Conservation (phyloP, 2,113 vertebrate genomes). For the Polyodon spathula region DNA sequence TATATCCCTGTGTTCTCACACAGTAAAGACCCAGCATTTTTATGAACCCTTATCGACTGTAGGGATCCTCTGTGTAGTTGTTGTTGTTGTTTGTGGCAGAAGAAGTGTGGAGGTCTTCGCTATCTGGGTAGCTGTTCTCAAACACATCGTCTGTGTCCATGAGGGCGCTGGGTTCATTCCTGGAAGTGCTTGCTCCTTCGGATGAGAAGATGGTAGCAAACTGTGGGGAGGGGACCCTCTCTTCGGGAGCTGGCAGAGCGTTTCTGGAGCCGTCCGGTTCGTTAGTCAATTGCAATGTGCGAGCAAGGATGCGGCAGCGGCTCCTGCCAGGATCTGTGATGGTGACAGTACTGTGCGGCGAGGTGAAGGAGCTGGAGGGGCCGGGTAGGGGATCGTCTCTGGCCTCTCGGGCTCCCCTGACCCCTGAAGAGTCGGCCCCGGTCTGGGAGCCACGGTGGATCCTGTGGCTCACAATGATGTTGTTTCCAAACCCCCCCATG, state of each 20-base stretch:
- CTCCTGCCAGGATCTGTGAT: slow-evolving; percentile 10
- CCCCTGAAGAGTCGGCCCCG: slow-evolving; percentile 38
- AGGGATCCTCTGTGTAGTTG: slow-evolving; percentile 42
- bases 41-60: slow-evolving; percentile 50
- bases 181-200: slow-evolving; percentile 1
- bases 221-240: slow-evolving; percentile 14
- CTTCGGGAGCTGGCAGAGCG: slow-evolving; percentile 17
- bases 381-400: slow-evolving; percentile 37
- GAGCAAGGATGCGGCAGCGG: slow-evolving; percentile 2
- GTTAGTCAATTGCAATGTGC: slow-evolving; percentile 11
- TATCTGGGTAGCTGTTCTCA: slow-evolving; percentile 27
- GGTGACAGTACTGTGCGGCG: slow-evolving; percentile 22
- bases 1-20: not conserved
- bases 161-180: slow-evolving; percentile 7
- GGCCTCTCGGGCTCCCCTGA: slow-evolving; percentile 28
- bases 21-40: not conserved
- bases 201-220: slow-evolving; percentile 15
- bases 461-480: slow-evolving; percentile 94
- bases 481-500: slow-evolving; percentile 97
- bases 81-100: slow-evolving; percentile 15
- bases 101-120: slow-evolving; percentile 30
- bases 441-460: slow-evolving; percentile 97
- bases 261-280: slow-evolving; percentile 8
- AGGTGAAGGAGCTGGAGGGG: slow-evolving; percentile 37
- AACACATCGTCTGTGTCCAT: slow-evolving; percentile 40